Evolutionary conservation across 2,797 vertebrate species (phyloP).

Genomic region (Pipistrellus nathusii): DNA sequence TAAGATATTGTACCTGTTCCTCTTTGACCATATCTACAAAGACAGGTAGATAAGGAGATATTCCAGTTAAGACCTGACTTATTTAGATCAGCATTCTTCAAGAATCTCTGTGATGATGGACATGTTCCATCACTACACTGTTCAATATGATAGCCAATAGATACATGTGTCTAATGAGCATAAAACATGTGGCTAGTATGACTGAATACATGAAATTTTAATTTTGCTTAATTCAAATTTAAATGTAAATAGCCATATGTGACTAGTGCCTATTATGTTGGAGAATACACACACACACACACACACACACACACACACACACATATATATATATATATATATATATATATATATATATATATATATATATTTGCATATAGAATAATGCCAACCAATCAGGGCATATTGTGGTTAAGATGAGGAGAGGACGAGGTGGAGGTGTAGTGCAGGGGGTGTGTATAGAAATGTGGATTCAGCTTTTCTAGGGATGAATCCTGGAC

Average conservation of each 20-base stretch:
- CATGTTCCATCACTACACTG: not conserved
- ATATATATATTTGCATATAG: not conserved
- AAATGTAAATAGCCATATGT: conserved; percentile 20
- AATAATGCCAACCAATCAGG: not conserved
- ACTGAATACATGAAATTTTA: not conserved
- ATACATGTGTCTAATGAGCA: not conserved
- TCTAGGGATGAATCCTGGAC: not conserved
- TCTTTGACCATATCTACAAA: not conserved
- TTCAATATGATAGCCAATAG: not conserved
- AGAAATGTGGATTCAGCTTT: not conserved
- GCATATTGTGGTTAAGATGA: not conserved
- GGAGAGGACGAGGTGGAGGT: not conserved
- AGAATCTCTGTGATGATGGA: not conserved
- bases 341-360: no score
- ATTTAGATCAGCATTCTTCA: not conserved
- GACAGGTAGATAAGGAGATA: not conserved
- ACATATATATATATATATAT: no score
- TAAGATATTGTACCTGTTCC: not conserved
- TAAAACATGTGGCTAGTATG: not conserved
- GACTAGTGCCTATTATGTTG: not conserved
- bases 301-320: not conserved
- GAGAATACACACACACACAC: not conserved
- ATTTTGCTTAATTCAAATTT: conserved; percentile 25
- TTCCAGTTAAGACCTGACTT: not conserved
- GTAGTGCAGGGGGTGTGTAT: not conserved